A percentile compares a stretch with the other conserved stretches of the same genome.
phyloP scores from a whole-genome alignment of 2,888 invertebrate genomes.

The Apomyelois bistriatella region DNA sequence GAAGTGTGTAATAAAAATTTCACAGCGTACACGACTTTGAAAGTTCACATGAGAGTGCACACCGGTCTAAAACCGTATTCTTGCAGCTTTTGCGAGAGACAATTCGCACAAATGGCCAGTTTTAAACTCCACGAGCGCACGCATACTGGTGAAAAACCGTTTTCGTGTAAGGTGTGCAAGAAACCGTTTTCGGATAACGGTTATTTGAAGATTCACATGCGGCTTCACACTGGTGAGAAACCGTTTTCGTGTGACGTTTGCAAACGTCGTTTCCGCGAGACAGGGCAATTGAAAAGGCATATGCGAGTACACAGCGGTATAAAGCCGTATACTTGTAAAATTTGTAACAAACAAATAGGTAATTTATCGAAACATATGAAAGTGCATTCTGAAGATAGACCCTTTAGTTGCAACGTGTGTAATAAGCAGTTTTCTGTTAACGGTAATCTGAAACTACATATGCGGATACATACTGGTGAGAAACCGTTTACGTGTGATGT shows the following conservation, averaged over 20 bases:
- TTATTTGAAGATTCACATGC: slow-evolving; percentile 66
- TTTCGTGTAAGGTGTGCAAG: slow-evolving; percentile 56
- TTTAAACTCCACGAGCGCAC: slow-evolving; percentile 64
- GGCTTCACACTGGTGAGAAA: slow-evolving; percentile 62
- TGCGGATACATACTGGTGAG: slow-evolving; percentile 45
- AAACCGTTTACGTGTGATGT: slow-evolving; percentile 43
- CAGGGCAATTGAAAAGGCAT: slow-evolving; percentile 61
- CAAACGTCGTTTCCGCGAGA: slow-evolving; percentile 58
- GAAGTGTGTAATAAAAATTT: slow-evolving; percentile 65
- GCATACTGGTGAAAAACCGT: slow-evolving; percentile 64
- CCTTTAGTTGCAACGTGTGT: slow-evolving; percentile 47
- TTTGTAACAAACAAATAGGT: slow-evolving; percentile 68
- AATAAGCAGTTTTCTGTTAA: slow-evolving; percentile 52
- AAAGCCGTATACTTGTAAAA: slow-evolving; percentile 63
- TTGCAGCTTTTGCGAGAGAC: slow-evolving; percentile 55
- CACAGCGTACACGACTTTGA: slow-evolving; percentile 62
- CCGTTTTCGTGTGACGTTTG: slow-evolving; percentile 61
- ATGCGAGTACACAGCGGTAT: slow-evolving; percentile 59
- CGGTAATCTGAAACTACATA: slow-evolving; percentile 52
- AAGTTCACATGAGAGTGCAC: slow-evolving; percentile 67
- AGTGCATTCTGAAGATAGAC: slow-evolving; percentile 51
- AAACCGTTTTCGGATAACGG: slow-evolving; percentile 69
- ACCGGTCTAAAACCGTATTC: slow-evolving; percentile 64
- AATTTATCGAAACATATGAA: slow-evolving; percentile 66
- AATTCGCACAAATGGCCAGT: slow-evolving; percentile 67